Evolutionary conservation across 1,140 invertebrate genomes (phyloP).

Genomic region (Pogonomyrmex californicus): DNA sequence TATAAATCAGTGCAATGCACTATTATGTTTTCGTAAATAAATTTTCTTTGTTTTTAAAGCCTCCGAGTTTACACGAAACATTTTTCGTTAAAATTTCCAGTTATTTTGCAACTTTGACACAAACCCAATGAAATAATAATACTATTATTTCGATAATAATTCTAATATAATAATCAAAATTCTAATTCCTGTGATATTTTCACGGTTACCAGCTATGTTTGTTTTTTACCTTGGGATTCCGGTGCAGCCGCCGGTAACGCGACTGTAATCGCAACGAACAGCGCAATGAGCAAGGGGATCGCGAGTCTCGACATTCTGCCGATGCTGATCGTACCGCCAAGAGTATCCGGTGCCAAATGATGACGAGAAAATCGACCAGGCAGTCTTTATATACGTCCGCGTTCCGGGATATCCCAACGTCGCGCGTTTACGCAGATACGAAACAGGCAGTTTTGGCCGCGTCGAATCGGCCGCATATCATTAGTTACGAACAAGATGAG

Average conservation of each 20-base stretch:
- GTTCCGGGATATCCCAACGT: conserved; percentile 66
- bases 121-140: no score
- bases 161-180: neutral
- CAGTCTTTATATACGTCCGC: conserved; percentile 69
- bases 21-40: neutral
- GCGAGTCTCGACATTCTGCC: conserved; percentile 45
- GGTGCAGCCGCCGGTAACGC: conserved; percentile 4
- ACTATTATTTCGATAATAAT: conserved; percentile 3
- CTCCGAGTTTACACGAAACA: neutral
- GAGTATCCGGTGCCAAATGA: conserved; percentile 60
- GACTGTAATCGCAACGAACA: conserved; percentile 12
- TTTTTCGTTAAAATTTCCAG: no score
- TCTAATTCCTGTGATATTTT: neutral
- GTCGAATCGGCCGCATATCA: conserved; percentile 42
- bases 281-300: conserved; percentile 12
- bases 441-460: conserved; percentile 29
- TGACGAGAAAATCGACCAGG: conserved; percentile 52
- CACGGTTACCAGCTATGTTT: neutral
- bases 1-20: neutral
- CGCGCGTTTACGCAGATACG: conserved; percentile 30
- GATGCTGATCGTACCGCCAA: neutral
- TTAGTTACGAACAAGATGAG: conserved; percentile 4
- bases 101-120: no score
- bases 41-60: neutral
- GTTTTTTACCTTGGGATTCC: conserved; percentile 25